Evolutionary conservation across 37 sponge, comb jelly and placozoan species (phyloP).

Genomic region (Cladorhizidae sp.): DNA sequence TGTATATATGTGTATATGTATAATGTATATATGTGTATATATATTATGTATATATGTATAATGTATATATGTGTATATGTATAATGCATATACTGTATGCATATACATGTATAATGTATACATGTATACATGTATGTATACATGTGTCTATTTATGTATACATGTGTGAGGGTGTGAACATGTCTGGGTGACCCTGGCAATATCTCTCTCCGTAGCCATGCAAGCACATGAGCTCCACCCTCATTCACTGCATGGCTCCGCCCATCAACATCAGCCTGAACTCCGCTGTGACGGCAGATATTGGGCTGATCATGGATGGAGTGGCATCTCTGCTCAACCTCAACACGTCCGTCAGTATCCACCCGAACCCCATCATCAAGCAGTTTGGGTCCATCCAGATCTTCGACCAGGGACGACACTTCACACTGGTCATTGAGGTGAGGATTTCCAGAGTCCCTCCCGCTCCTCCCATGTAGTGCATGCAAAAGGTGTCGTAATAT

Average conservation of each 20-base stretch:
- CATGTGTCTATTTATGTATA: neutral
- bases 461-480: too few species aligned
- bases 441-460: too few species aligned
- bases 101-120: neutral
- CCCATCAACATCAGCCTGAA: neutral
- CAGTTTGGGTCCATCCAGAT: neutral
- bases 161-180: too few species aligned
- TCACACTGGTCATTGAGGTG: neutral
- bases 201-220: slow-evolving; percentile 45
- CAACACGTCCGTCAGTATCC: slow-evolving; percentile 12
- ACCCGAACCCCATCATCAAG: slow-evolving; percentile 35
- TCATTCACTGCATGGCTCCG: slow-evolving; percentile 20
- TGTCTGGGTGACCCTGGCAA: too few species aligned
- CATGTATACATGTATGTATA: neutral
- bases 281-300: neutral
- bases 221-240: neutral
- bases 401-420: neutral
- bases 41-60: too few species aligned
- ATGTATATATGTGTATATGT: too few species aligned
- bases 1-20: too few species aligned
- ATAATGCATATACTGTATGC: too few species aligned
- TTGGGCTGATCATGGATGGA: slow-evolving; percentile 60
- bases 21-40: too few species aligned
- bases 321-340: slow-evolving; percentile 48
- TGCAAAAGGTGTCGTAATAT: too few species aligned